These are phyloP conservation scores for Phataginus tetradactyla DNA, from an alignment of 2,797 vertebrate genomes.

Conservation along the genomic window DNA sequence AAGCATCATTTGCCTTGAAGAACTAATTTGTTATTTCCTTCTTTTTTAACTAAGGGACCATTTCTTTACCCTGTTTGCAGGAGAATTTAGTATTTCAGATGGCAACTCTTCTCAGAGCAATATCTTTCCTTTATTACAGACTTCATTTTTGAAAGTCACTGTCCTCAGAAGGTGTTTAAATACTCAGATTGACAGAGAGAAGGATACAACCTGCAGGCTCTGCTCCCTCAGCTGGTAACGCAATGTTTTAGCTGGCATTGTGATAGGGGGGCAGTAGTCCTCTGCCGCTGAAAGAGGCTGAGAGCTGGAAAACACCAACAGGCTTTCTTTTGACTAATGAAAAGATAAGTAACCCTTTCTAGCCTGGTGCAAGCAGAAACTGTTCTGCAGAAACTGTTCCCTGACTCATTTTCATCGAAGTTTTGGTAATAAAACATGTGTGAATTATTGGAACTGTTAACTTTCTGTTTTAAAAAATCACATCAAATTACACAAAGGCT, in stretches of 20 bases:
- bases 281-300: not conserved
- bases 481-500: not conserved
- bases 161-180: not conserved
- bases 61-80: not conserved
- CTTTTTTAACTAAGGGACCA: not conserved
- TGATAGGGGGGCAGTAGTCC: not conserved
- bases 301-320: not conserved
- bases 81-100: conserved; percentile 1
- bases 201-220: not conserved
- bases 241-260: not conserved
- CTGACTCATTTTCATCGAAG: not conserved
- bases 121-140: not conserved
- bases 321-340: conserved; percentile 17
- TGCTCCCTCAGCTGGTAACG: not conserved
- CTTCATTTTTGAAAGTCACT: not conserved
- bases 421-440: not conserved
- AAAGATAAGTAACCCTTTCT: conserved; percentile 29
- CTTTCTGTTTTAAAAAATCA: not conserved
- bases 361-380: not conserved
- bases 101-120: not conserved
- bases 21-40: not conserved
- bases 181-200: not conserved
- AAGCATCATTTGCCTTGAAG: conserved; percentile 30
- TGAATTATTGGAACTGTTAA: not conserved
- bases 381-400: not conserved